A percentile compares a stretch with the other conserved stretches of the same genome.
Evolutionary conservation across 2,888 invertebrate genomes (phyloP).

Genomic region (Cantharis flavilabris): DNA sequence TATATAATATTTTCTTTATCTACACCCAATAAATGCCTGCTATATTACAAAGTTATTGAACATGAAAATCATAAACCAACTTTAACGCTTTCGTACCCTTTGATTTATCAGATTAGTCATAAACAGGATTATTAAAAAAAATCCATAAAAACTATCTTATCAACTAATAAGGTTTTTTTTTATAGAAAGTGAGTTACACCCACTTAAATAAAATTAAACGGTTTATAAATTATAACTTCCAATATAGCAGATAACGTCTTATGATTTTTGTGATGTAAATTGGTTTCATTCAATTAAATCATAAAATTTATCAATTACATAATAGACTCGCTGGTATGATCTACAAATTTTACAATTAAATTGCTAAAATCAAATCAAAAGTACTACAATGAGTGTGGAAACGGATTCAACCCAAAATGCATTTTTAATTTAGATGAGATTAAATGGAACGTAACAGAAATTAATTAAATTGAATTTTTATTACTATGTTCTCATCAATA

Average conservation of each 20-base stretch:
- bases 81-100: neutral
- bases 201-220: neutral
- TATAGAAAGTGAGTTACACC: neutral
- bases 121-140: neutral
- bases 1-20: neutral
- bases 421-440: neutral
- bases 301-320: neutral
- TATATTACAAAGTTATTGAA: neutral
- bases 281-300: neutral
- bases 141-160: neutral
- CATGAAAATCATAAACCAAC: neutral
- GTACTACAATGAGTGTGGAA: neutral
- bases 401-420: neutral
- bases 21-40: neutral
- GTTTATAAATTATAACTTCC: neutral
- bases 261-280: neutral
- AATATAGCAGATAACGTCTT: neutral
- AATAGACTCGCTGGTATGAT: neutral
- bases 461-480: neutral
- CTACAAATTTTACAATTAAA: neutral
- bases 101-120: neutral
- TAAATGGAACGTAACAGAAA: neutral
- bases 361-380: neutral
- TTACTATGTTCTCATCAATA: neutral
- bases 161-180: neutral